phyloP scores from a whole-genome alignment of 2,113 vertebrate genomes.

The Vulpes lagopus region DNA sequence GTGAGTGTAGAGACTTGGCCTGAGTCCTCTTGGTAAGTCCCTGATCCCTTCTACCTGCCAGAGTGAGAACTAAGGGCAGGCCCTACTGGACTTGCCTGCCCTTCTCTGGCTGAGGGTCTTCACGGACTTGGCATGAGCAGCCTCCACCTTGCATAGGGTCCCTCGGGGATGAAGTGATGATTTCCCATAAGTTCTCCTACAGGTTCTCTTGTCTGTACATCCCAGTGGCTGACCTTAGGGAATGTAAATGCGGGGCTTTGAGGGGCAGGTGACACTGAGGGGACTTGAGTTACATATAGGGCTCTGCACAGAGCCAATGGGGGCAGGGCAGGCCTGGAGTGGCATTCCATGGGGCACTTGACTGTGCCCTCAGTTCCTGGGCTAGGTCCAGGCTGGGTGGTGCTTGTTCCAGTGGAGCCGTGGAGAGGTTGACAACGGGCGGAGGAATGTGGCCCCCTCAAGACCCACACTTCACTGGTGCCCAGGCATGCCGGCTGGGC shows the following conservation, averaged over 20 bases:
- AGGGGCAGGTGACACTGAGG: not conserved
- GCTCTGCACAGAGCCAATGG: not conserved
- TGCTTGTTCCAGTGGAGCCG: not conserved
- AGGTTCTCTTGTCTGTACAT: not conserved
- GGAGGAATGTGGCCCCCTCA: slow-evolving; percentile 65
- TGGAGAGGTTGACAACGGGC: not conserved
- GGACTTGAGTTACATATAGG: not conserved
- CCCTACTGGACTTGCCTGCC: rapidly evolving
- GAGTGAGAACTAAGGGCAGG: not conserved
- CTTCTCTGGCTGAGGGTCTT: not conserved
- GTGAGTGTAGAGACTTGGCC: not conserved
- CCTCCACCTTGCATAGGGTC: not conserved
- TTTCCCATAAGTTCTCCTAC: not conserved
- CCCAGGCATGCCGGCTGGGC: slow-evolving; percentile 55
- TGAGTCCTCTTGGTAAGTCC: not conserved
- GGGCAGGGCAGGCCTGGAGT: not conserved
- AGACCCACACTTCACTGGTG: slow-evolving; percentile 66
- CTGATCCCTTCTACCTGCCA: not conserved
- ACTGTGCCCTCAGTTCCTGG: not conserved
- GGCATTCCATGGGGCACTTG: slow-evolving; percentile 57
- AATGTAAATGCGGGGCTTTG: not conserved
- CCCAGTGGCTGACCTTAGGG: not conserved
- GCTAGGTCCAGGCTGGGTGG: slow-evolving; percentile 18
- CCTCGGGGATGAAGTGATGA: not conserved
- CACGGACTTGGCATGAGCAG: not conserved